These are phyloP conservation scores for Tarsius wallacei DNA, from an alignment of 2,797 vertebrate species.

Conservation along the genomic window DNA sequence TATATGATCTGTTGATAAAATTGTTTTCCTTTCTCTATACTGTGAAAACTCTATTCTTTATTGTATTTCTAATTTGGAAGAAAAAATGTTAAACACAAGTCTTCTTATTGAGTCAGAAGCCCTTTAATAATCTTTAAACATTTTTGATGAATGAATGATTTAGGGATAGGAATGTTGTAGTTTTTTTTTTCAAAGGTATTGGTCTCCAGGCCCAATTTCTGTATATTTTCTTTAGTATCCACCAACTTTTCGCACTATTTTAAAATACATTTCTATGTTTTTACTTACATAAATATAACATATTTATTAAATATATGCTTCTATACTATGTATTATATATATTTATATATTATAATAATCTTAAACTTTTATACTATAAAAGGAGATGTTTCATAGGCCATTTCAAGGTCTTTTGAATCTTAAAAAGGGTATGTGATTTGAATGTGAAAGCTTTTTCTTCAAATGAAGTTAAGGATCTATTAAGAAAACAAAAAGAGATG, in stretches of 20 bases:
- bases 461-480: background rate
- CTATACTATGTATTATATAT: too few species aligned
- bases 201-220: background rate
- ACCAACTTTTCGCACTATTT: background rate
- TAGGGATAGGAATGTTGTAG: background rate
- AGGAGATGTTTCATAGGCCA: background rate
- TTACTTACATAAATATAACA: background rate
- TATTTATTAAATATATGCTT: too few species aligned
- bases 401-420: background rate
- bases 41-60: background rate
- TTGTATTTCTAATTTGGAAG: background rate
- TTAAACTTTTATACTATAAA: background rate
- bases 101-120: background rate
- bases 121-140: background rate
- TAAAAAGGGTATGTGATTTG: background rate
- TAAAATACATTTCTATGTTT: background rate
- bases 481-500: background rate
- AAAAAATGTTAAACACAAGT: background rate
- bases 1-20: background rate
- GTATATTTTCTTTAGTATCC: background rate
- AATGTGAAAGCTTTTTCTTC: background rate
- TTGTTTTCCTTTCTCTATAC: background rate
- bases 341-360: background rate
- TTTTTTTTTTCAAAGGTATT: background rate
- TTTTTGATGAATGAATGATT: background rate